Evolutionary conservation across 2,888 invertebrate genomes (phyloP).

Genomic region (Adineta ricciae): DNA sequence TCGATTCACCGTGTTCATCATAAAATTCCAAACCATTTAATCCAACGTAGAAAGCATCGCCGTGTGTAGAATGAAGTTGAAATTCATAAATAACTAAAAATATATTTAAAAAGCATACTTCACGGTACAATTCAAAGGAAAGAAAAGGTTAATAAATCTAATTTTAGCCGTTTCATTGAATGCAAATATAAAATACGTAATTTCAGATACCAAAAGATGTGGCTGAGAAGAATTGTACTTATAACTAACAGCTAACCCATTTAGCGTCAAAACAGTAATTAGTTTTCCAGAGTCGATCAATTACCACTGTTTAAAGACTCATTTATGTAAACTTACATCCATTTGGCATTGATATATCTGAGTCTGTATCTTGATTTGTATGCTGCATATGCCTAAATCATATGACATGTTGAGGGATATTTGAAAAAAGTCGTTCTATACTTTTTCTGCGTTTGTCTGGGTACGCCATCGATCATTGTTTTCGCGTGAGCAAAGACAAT

Average conservation of each 20-base stretch:
- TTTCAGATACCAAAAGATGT: too few species aligned
- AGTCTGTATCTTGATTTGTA: neutral
- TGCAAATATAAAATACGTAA: too few species aligned
- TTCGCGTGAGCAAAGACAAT: constrained; percentile 44
- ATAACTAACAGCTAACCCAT: too few species aligned
- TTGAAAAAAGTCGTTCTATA: neutral
- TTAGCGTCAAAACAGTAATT: too few species aligned
- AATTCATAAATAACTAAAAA: constrained; percentile 61
- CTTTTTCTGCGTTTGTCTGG: neutral
- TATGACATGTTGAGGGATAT: neutral
- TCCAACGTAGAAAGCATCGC: constrained; percentile 73
- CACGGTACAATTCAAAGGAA: too few species aligned
- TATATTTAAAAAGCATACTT: too few species aligned
- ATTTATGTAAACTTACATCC: constrained; percentile 40
- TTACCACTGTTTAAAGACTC: too few species aligned
- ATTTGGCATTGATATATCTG: constrained; percentile 41
- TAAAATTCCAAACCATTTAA: constrained; percentile 69
- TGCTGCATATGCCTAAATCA: neutral
- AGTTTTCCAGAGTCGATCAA: too few species aligned
- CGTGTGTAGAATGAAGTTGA: constrained; percentile 69
- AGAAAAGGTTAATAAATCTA: too few species aligned
- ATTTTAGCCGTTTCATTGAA: neutral
- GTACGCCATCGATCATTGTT: neutral
- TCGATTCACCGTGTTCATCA: constrained; percentile 58
- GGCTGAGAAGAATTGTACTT: too few species aligned